Evolutionary conservation across 2,888 invertebrate genomes (phyloP).

Genomic region (Fabriciana adippe): DNA sequence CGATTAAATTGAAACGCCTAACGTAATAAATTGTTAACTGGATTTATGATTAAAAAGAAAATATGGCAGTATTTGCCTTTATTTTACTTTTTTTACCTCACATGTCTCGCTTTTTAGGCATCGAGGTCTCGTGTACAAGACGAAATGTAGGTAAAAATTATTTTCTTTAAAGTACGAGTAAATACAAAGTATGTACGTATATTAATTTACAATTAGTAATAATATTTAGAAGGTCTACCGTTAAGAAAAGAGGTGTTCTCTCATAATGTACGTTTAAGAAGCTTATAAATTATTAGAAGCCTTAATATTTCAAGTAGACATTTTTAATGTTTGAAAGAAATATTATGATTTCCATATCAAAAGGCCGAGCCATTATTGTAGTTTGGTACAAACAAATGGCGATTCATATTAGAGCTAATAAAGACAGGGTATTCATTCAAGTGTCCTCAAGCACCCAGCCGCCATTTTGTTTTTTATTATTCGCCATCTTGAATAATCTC

Average conservation of each 20-base stretch:
- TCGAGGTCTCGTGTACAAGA: too few relatives aligned
- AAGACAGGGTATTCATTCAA: conserved; percentile 34
- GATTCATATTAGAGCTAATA: conserved; percentile 29
- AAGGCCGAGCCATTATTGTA: conserved; percentile 11
- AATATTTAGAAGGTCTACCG: too few relatives aligned
- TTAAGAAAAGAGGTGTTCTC: too few relatives aligned
- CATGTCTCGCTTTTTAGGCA: too few relatives aligned
- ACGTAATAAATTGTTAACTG: conserved; percentile 10
- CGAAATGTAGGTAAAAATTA: too few relatives aligned
- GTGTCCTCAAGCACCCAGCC: conserved; percentile 60
- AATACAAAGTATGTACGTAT: too few relatives aligned
- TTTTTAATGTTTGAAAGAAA: not conserved
- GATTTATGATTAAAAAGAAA: not conserved
- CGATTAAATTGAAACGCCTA: conserved; percentile 25
- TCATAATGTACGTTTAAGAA: not conserved
- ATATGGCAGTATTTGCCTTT: not conserved
- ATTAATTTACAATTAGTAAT: too few relatives aligned
- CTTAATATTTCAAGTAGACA: not conserved
- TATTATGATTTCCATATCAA: conserved; percentile 15
- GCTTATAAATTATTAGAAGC: not conserved
- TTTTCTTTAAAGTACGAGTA: too few relatives aligned
- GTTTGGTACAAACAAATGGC: conserved; percentile 21
- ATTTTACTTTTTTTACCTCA: not conserved
- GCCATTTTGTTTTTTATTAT: conserved; percentile 70
- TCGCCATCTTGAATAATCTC: conserved; percentile 69